Conservation (phyloP, 2,888 invertebrate genomes). For the Chironomus tentans region DNA sequence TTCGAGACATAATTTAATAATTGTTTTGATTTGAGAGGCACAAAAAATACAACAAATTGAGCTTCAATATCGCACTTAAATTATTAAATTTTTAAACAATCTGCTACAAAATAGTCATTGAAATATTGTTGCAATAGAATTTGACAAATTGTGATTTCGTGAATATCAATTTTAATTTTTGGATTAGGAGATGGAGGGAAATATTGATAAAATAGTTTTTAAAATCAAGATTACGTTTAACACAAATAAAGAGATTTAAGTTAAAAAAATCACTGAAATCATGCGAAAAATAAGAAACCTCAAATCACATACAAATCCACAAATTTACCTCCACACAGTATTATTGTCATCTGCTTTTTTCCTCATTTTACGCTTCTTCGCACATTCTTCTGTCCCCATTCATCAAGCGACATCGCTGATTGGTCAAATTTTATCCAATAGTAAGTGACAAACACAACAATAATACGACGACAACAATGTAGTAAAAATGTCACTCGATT, state of each 20-base stretch:
- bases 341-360: not conserved
- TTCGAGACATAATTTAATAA: constrained; percentile 22
- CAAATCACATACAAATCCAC: no score
- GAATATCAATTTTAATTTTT: no score
- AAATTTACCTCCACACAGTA: no score
- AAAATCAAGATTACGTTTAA: no score
- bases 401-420: not conserved
- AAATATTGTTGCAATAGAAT: not conserved
- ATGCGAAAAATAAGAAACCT: no score
- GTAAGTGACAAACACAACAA: not conserved
- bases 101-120: not conserved
- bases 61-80: not conserved
- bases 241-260: no score
- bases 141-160: not conserved
- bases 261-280: no score
- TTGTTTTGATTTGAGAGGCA: constrained; percentile 11
- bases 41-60: not conserved
- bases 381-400: not conserved
- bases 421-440: constrained; percentile 20
- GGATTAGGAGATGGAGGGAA: no score
- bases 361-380: not conserved
- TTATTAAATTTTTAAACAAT: not conserved
- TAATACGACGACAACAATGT: not conserved
- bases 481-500: constrained; percentile 16
- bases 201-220: no score